A percentile compares a stretch with the other conserved stretches of the same genome.
These are phyloP conservation scores for Ennomos quercinarius DNA, from an alignment of 2,888 invertebrate genomes.

Conservation along the genomic window DNA sequence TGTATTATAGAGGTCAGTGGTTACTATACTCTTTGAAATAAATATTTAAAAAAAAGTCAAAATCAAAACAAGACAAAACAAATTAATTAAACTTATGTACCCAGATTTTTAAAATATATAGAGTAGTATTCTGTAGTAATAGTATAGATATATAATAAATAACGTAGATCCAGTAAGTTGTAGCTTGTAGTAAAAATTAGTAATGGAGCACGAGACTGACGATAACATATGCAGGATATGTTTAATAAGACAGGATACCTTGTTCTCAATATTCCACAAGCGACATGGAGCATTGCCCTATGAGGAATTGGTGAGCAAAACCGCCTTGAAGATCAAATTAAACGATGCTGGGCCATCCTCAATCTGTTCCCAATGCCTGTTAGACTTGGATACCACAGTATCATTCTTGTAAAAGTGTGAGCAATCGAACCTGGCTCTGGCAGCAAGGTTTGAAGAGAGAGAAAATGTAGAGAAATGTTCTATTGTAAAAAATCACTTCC, in stretches of 20 bases:
- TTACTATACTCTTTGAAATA: too few species aligned
- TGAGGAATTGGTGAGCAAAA: slow-evolving; percentile 54
- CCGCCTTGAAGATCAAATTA: slow-evolving; percentile 50
- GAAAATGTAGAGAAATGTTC: slow-evolving; percentile 17
- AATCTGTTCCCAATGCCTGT: slow-evolving; percentile 61
- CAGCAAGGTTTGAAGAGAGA: slow-evolving; percentile 22
- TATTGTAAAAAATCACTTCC: background rate
- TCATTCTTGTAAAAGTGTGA: slow-evolving; percentile 61
- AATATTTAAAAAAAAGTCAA: too few species aligned
- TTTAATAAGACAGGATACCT: slow-evolving; percentile 50
- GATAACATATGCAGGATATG: slow-evolving; percentile 63
- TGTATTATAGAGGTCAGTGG: too few species aligned
- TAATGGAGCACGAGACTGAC: slow-evolving; percentile 46
- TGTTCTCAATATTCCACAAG: slow-evolving; percentile 55
- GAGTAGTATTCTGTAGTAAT: too few species aligned
- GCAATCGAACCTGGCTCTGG: slow-evolving; percentile 51
- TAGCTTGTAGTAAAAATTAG: slow-evolving; percentile 26
- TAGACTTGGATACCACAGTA: slow-evolving; percentile 58
- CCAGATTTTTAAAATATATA: too few species aligned
- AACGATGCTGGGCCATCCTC: slow-evolving; percentile 56
- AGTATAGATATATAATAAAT: too few species aligned
- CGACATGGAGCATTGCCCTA: slow-evolving; percentile 51
- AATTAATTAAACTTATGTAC: too few species aligned
- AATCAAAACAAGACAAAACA: too few species aligned
- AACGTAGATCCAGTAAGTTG: too few species aligned